Evolutionary conservation across 92 coral and sea anemone species (phyloP).

Genomic region (Zoanthus solanderi): DNA sequence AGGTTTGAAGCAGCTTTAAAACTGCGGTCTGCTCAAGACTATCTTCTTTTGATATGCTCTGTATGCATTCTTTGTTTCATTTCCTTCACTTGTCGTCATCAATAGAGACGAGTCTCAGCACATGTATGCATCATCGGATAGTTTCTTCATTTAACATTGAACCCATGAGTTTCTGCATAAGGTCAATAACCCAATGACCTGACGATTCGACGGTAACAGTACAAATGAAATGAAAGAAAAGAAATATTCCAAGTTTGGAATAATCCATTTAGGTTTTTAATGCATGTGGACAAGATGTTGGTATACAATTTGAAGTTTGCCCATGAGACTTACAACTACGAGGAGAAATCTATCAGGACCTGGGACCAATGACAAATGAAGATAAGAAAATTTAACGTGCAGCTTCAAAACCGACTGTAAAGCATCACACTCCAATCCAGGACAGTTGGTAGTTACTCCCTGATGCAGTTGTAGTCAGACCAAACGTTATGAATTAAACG

Average conservation of each 20-base stretch:
- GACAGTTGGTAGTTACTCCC: neutral
- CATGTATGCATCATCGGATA: neutral
- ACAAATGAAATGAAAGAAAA: neutral
- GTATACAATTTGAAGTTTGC: neutral
- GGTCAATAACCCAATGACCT: neutral
- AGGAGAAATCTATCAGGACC: neutral
- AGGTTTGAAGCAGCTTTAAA: neutral
- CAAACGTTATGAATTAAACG: neutral
- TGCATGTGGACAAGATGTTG: neutral
- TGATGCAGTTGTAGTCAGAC: neutral
- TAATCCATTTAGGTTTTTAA: neutral
- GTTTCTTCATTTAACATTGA: neutral
- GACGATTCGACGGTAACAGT: neutral
- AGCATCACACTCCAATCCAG: neutral
- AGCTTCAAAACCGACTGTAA: neutral
- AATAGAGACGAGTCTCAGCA: neutral
- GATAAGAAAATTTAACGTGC: neutral
- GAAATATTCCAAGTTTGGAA: neutral
- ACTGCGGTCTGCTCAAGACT: neutral
- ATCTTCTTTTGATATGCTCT: neutral
- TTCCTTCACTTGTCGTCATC: neutral
- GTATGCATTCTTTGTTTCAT: neutral
- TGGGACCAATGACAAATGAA: neutral
- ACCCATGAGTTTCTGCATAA: neutral
- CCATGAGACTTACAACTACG: neutral